A percentile compares a stretch with the other conserved stretches of the same genome.
These are phyloP conservation scores for Caenorhabditis sp. DNA, from an alignment of 2,888 invertebrate genomes.

Conservation along the genomic window DNA sequence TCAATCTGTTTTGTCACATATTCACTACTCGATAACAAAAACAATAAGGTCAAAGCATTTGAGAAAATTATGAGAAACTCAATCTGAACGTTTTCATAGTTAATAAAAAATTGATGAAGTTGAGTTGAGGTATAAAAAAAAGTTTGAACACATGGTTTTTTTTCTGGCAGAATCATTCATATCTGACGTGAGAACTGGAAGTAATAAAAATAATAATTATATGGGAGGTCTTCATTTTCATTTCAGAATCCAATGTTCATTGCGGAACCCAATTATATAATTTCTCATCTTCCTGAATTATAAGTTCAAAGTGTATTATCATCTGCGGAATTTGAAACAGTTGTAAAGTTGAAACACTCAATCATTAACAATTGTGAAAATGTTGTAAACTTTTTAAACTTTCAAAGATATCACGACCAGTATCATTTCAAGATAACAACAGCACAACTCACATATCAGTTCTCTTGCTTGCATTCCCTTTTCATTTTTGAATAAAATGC, in stretches of 20 bases:
- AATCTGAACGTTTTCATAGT: too few relatives aligned
- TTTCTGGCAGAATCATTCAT: neutral
- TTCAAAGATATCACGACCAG: constrained; percentile 5
- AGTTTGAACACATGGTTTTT: too few relatives aligned
- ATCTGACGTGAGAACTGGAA: neutral
- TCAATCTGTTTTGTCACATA: neutral
- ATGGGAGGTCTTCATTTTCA: too few relatives aligned
- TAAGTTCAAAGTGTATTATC: neutral
- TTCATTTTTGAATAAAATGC: neutral
- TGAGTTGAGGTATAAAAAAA: too few relatives aligned
- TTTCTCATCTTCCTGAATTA: too few relatives aligned
- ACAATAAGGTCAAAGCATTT: neutral
- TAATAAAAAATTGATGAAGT: too few relatives aligned
- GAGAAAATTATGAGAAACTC: neutral
- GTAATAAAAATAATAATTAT: too few relatives aligned
- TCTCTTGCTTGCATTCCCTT: neutral
- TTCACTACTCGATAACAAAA: neutral
- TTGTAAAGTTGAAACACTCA: neutral
- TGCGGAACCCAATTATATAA: too few relatives aligned
- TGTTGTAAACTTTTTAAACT: constrained; percentile 1
- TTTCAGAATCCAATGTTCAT: too few relatives aligned
- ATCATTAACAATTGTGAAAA: neutral
- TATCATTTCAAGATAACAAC: constrained; percentile 46
- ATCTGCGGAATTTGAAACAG: neutral
- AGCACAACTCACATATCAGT: neutral